phyloP scores from a whole-genome alignment of 1,140 invertebrate genomes.

The Camponotus vicinus region DNA sequence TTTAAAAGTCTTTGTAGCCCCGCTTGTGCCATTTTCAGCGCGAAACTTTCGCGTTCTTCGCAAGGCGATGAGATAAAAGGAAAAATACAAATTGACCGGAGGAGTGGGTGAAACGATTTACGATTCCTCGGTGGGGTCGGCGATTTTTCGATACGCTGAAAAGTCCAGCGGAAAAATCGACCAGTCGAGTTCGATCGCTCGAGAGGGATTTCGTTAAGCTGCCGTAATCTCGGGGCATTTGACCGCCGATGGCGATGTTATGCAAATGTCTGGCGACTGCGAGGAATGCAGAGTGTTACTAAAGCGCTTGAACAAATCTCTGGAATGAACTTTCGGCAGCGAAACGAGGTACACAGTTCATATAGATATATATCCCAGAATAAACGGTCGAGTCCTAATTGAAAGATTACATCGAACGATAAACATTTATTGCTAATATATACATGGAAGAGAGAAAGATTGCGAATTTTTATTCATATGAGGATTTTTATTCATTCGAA shows the following conservation, averaged over 20 bases:
- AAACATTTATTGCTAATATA: not conserved
- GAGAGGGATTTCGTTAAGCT: slow-evolving; percentile 45
- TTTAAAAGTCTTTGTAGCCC: slow-evolving; percentile 64
- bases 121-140: not conserved
- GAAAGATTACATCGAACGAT: slow-evolving; percentile 10
- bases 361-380: not conserved
- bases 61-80: not conserved
- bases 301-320: slow-evolving; percentile 32
- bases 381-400: not conserved
- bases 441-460: not conserved
- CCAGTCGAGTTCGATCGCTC: slow-evolving; percentile 17
- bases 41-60: slow-evolving; percentile 28
- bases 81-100: slow-evolving; percentile 37
- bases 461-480: not conserved
- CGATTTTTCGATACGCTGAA: not conserved
- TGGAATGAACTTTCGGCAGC: not conserved
- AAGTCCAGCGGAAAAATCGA: slow-evolving; percentile 37
- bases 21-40: not conserved
- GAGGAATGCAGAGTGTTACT: slow-evolving; percentile 25
- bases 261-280: slow-evolving; percentile 37
- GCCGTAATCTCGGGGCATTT: slow-evolving; percentile 34
- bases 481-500: not conserved
- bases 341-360: not conserved
- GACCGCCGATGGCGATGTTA: slow-evolving; percentile 29
- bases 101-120: slow-evolving; percentile 10